Percentiles rank a stretch among this genome's conserved stretches.
phyloP scores from a whole-genome alignment of 1,140 invertebrate genomes.

The Drosophila orosa region DNA sequence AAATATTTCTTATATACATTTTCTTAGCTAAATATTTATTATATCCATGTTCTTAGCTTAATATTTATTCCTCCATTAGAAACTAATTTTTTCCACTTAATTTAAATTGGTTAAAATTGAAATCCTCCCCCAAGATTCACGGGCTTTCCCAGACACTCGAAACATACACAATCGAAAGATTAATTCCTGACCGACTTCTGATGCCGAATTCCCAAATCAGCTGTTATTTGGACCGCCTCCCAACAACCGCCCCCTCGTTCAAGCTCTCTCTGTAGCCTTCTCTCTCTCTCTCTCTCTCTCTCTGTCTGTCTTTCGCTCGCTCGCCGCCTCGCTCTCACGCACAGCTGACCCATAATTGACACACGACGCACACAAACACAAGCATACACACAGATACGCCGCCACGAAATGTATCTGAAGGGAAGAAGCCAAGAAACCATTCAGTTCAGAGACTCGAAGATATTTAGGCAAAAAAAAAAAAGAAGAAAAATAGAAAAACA shows the following conservation, averaged over 20 bases:
- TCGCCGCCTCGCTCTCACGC: constrained; percentile 59
- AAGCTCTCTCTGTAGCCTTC: constrained; percentile 27
- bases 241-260: constrained; percentile 14
- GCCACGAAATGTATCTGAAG: constrained; percentile 23
- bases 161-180: constrained; percentile 13
- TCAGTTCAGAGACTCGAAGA: constrained; percentile 27
- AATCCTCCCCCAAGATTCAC: not conserved
- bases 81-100: constrained; percentile 2
- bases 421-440: constrained; percentile 58
- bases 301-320: not conserved
- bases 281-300: not conserved
- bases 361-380: constrained; percentile 31
- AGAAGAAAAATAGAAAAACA: constrained; percentile 19
- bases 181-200: constrained; percentile 42
- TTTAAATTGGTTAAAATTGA: constrained; percentile 22
- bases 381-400: constrained; percentile 37
- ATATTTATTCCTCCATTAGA: constrained; percentile 1
- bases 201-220: constrained; percentile 48
- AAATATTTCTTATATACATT: not conserved
- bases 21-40: constrained; percentile 2
- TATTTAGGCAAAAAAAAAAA: constrained; percentile 18
- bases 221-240: constrained; percentile 31
- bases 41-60: not conserved
- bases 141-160: constrained; percentile 14
- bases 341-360: constrained; percentile 81